phyloP scores from a whole-genome alignment of 2,797 vertebrate species.

The Cossypha caffra region DNA sequence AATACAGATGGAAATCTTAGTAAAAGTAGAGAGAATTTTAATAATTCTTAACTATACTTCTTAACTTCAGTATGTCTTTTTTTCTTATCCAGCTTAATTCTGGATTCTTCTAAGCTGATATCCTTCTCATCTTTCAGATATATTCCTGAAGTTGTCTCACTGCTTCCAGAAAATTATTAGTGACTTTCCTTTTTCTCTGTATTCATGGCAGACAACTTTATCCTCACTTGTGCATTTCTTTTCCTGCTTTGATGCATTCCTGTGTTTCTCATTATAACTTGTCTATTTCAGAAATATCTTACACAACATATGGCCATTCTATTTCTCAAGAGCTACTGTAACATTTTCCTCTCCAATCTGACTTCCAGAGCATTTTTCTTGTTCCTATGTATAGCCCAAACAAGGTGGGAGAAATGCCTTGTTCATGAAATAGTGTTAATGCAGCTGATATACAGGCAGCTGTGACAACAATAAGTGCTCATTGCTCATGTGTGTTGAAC shows the following conservation, averaged over 20 bases:
- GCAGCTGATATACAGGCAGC: background rate
- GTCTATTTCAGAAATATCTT: background rate
- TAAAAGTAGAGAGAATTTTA: background rate
- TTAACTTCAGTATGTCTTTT: background rate
- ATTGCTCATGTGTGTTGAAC: background rate
- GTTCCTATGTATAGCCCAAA: background rate
- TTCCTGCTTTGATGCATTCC: background rate
- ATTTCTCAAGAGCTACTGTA: background rate
- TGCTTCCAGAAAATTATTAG: background rate
- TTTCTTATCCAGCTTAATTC: background rate
- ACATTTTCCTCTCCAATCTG: background rate
- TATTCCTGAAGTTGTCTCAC: background rate
- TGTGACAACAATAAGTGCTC: background rate
- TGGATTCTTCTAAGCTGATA: background rate
- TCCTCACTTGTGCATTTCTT: background rate
- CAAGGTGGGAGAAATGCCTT: background rate
- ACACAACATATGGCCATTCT: background rate
- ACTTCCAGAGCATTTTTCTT: background rate
- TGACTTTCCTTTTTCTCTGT: background rate
- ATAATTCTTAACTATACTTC: background rate
- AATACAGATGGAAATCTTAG: background rate
- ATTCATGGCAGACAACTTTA: background rate
- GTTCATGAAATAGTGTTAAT: background rate
- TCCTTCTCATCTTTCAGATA: background rate
- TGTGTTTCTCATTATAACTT: background rate